These are phyloP conservation scores for Chrysolina oricalcia DNA, from an alignment of 2,888 invertebrate genomes.

Conservation along the genomic window DNA sequence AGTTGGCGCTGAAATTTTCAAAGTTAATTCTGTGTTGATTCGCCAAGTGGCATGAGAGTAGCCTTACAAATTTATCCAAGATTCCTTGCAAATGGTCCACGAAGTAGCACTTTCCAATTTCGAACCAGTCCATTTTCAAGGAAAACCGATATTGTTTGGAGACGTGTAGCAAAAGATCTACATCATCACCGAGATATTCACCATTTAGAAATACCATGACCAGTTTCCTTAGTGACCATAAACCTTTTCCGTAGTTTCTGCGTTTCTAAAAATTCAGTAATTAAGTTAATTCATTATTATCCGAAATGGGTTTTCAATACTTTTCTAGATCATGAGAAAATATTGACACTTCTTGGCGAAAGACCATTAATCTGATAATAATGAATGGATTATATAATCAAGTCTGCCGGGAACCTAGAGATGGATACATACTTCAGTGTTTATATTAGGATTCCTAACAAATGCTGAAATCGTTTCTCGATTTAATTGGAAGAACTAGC, in stretches of 20 bases:
- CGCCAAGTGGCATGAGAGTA: constrained; percentile 1
- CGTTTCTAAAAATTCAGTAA: constrained; percentile 54
- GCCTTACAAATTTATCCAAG: constrained; percentile 61
- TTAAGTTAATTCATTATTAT: no score
- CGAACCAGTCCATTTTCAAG: constrained; percentile 71
- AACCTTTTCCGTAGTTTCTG: constrained; percentile 70
- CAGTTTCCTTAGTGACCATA: constrained; percentile 71
- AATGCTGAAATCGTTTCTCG: no score
- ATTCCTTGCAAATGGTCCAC: constrained; percentile 70
- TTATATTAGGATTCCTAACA: no score
- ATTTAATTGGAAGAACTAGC: no score
- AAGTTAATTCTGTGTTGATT: constrained; percentile 30
- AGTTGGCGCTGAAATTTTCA: constrained; percentile 74
- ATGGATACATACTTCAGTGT: no score
- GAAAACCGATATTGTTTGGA: constrained; percentile 72
- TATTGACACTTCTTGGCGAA: no score
- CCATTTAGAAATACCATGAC: constrained; percentile 74
- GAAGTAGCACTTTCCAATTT: constrained; percentile 71
- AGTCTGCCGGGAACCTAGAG: no score
- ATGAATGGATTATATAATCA: no score
- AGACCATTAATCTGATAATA: no score
- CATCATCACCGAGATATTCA: constrained; percentile 74
- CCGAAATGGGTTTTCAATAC: no score
- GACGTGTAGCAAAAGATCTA: constrained; percentile 72
- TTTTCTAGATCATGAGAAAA: no score